phyloP scores from a whole-genome alignment of 2,797 vertebrate genomes.

The Crocodylus rhombifer region DNA sequence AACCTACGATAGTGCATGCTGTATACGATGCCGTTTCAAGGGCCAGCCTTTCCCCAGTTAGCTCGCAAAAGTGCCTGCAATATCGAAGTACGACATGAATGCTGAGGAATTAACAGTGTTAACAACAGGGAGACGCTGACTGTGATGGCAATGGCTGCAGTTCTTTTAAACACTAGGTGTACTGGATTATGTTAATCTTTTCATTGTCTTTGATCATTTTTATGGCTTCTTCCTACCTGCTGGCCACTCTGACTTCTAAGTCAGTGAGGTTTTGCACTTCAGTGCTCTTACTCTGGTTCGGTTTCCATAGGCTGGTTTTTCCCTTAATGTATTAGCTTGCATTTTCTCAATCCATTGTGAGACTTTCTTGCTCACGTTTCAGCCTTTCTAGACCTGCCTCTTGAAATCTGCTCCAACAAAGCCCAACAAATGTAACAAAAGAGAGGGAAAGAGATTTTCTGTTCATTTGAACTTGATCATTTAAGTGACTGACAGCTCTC shows the following conservation, averaged over 20 bases:
- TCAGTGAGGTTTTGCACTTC: background rate
- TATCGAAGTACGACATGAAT: background rate
- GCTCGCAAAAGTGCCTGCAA: background rate
- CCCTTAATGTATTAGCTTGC: background rate
- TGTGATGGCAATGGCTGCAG: background rate
- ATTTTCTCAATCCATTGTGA: background rate
- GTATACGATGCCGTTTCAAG: accelerated
- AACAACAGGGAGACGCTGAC: background rate
- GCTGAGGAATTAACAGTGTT: background rate
- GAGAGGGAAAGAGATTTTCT: background rate
- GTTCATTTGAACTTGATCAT: background rate
- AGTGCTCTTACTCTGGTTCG: background rate
- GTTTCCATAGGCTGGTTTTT: background rate
- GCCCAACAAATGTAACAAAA: background rate
- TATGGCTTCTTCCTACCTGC: background rate
- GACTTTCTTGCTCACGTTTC: background rate
- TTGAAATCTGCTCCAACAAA: background rate
- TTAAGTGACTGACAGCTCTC: accelerated
- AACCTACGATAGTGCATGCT: background rate
- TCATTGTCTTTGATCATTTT: background rate
- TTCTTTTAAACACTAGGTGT: background rate
- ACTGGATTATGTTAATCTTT: background rate
- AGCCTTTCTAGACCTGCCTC: background rate
- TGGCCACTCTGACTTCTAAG: accelerated
- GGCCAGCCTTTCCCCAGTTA: background rate